A percentile compares a stretch with the other conserved stretches of the same genome.
phyloP scores from a whole-genome alignment of 2,113 vertebrate genomes.

The Dromiciops gliroides region DNA sequence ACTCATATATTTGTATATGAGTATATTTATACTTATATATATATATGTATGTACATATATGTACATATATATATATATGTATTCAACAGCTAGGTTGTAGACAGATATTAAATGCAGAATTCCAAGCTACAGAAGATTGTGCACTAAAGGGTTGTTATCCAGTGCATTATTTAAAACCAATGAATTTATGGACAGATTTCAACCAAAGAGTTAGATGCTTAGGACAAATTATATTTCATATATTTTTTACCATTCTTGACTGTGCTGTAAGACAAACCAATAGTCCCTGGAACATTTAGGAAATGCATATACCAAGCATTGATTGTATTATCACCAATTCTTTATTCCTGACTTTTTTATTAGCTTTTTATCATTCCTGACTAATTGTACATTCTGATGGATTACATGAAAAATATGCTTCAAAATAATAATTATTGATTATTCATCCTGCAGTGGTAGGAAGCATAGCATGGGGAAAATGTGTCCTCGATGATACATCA shows the following conservation, averaged over 20 bases:
- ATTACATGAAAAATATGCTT: conserved; percentile 65
- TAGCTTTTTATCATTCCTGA: conserved; percentile 68
- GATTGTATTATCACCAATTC: conserved; percentile 46
- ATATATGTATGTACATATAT: not conserved
- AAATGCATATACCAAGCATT: conserved; percentile 43
- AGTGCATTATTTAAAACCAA: not conserved
- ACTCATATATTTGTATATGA: not conserved
- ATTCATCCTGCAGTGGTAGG: conserved; percentile 61
- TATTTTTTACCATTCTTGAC: conserved; percentile 16
- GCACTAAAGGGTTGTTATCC: not conserved
- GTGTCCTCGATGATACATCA: conserved; percentile 42
- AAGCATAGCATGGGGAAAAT: conserved; percentile 56
- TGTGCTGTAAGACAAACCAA: conserved; percentile 17
- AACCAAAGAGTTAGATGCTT: conserved; percentile 57
- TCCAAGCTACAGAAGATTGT: conserved; percentile 6
- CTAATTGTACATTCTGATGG: conserved; percentile 71
- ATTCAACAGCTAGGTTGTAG: not conserved
- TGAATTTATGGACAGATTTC: fast-evolving
- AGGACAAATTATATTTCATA: conserved; percentile 50
- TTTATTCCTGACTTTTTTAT: conserved; percentile 64
- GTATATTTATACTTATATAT: not conserved
- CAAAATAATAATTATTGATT: conserved; percentile 73
- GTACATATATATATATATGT: fast-evolving
- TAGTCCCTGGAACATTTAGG: conserved; percentile 45
- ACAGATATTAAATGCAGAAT: not conserved